phyloP scores from a whole-genome alignment of 2,888 invertebrate species.

The Cephus spinipes region DNA sequence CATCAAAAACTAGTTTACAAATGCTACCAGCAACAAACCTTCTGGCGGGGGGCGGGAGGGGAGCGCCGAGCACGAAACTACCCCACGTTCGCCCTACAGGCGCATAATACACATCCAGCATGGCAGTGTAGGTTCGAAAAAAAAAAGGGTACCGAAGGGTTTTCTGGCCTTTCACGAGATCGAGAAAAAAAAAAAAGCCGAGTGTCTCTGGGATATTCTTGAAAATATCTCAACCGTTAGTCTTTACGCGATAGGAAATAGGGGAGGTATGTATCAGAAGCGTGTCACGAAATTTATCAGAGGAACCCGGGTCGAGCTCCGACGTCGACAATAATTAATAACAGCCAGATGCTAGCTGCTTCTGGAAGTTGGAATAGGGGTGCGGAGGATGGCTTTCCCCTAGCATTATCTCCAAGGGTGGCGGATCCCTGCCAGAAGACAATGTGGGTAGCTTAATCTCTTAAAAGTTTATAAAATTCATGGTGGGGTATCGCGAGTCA shows the following conservation, averaged over 20 bases:
- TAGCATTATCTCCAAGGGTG: constrained; percentile 14
- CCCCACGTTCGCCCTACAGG: background rate
- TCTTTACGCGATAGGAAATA: too few relatives aligned
- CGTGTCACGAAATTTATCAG: constrained; percentile 38
- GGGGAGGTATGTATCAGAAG: too few relatives aligned
- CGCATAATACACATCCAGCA: too few relatives aligned
- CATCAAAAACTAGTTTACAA: constrained; percentile 58
- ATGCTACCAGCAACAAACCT: constrained; percentile 28
- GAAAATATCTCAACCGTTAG: too few relatives aligned
- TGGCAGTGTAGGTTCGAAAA: too few relatives aligned
- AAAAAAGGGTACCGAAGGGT: background rate
- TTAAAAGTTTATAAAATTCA: constrained; percentile 13
- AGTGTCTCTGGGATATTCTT: too few relatives aligned
- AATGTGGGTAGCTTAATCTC: constrained; percentile 24
- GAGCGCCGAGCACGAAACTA: constrained; percentile 12
- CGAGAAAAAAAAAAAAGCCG: background rate
- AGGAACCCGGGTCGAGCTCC: constrained; percentile 30
- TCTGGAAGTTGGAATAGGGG: background rate
- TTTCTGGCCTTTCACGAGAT: constrained; percentile 12
- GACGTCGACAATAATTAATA: constrained; percentile 51
- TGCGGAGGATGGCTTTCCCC: constrained; percentile 3
- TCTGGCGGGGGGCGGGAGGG: background rate
- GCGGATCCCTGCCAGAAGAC: constrained; percentile 11
- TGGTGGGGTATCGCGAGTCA: too few relatives aligned
- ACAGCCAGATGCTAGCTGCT: constrained; percentile 24